phyloP scores from a whole-genome alignment of 1,140 invertebrate species.

The Cryptotermes secundus region DNA sequence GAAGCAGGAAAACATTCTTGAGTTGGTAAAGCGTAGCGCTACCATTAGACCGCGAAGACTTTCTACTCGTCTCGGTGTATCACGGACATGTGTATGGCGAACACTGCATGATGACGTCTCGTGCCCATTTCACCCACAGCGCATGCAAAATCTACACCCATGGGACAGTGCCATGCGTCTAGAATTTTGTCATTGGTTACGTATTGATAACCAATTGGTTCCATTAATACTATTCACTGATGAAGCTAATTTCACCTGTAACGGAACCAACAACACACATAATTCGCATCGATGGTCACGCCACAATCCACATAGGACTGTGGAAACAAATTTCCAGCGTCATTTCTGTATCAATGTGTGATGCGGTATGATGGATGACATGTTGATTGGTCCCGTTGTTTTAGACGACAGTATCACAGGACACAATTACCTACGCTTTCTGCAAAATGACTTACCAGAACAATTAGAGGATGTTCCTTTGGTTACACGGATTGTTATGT shows the following conservation, averaged over 20 bases:
- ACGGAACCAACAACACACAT: neutral
- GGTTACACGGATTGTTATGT: constrained; percentile 39
- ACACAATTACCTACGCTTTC: neutral
- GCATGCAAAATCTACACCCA: constrained; percentile 19
- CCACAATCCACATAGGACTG: no score
- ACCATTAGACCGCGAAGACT: no score
- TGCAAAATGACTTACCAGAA: constrained; percentile 37
- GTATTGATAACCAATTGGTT: neutral
- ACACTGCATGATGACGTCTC: no score
- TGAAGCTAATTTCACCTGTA: neutral
- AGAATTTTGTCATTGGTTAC: neutral
- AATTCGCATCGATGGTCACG: neutral
- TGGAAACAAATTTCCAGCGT: neutral
- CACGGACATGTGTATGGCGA: no score
- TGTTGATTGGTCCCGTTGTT: constrained; percentile 20
- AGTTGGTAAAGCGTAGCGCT: neutral
- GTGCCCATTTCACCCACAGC: no score
- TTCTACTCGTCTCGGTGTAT: no score
- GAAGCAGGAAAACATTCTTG: neutral
- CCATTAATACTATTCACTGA: neutral
- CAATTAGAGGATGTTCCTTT: constrained; percentile 43
- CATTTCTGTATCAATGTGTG: neutral
- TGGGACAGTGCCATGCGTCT: neutral
- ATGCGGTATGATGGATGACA: constrained; percentile 11
- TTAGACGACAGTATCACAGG: neutral